These are phyloP conservation scores for Eremophila alpestris DNA, from an alignment of 2,797 vertebrate species.

Conservation along the genomic window DNA sequence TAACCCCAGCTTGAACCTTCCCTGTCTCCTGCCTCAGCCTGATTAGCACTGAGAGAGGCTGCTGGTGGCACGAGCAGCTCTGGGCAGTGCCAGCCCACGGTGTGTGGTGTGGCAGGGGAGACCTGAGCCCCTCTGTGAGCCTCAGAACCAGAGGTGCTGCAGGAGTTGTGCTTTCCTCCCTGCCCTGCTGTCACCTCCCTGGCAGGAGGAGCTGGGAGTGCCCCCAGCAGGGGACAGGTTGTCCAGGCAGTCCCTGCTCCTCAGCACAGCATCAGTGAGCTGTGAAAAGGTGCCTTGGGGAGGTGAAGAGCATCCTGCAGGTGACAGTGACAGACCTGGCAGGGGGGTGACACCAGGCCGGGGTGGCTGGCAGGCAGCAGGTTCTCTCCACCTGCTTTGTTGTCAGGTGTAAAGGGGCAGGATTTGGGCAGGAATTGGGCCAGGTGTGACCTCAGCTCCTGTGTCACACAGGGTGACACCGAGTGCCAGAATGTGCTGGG, in stretches of 20 bases:
- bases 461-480: fast-evolving
- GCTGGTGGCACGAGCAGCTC: neutral
- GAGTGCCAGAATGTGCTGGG: neutral
- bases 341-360: neutral
- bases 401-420: neutral
- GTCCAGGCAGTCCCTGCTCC: neutral
- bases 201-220: neutral
- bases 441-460: neutral
- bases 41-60: slow-evolving; percentile 24
- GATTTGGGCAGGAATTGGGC: neutral
- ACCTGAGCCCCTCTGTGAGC: neutral
- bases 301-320: neutral
- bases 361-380: neutral
- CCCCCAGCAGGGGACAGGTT: neutral
- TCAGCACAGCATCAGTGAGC: fast-evolving
- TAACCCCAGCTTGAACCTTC: slow-evolving; percentile 59
- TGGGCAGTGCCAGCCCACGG: fast-evolving
- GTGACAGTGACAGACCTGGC: neutral
- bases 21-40: neutral
- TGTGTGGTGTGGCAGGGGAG: fast-evolving
- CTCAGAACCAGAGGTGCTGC: neutral
- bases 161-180: neutral
- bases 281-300: fast-evolving
- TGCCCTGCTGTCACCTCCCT: neutral
- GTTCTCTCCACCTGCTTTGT: neutral